Evolutionary conservation across 2,113 vertebrate species (phyloP).

Genomic region (Eclectus roratus): DNA sequence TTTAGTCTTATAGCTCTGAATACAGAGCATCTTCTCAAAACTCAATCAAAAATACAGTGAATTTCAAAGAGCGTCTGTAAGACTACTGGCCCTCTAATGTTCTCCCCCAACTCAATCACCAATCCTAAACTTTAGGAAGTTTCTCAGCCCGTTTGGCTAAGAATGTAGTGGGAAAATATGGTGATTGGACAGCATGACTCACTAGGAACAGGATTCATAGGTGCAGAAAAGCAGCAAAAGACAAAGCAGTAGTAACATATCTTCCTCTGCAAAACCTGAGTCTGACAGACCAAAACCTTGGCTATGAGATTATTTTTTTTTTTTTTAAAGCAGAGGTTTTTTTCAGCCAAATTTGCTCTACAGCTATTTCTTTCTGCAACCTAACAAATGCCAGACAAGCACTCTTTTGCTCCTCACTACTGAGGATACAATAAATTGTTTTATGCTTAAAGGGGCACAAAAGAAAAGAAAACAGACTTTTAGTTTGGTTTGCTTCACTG

Average conservation of each 20-base stretch:
- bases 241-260: neutral
- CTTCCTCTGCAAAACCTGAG: neutral
- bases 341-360: neutral
- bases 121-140: neutral
- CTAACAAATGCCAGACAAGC: neutral
- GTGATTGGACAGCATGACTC: neutral
- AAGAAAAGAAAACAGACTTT: neutral
- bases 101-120: neutral
- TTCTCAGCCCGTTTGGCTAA: neutral
- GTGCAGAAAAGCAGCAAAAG: neutral
- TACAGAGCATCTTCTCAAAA: neutral
- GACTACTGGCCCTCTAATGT: neutral
- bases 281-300: neutral
- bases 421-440: neutral
- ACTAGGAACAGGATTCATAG: neutral
- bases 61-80: neutral
- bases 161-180: neutral
- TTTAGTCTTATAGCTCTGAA: neutral
- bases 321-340: neutral
- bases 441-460: neutral
- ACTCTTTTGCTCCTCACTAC: neutral
- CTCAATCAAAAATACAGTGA: neutral
- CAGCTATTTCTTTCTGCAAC: neutral
- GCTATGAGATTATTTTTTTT: neutral
- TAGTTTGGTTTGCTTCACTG: neutral